Evolutionary conservation across 2,113 vertebrate genomes (phyloP), one percentile per base, ranked within the genome.

Genomic region (Ictalurus furcatus): DNA sequence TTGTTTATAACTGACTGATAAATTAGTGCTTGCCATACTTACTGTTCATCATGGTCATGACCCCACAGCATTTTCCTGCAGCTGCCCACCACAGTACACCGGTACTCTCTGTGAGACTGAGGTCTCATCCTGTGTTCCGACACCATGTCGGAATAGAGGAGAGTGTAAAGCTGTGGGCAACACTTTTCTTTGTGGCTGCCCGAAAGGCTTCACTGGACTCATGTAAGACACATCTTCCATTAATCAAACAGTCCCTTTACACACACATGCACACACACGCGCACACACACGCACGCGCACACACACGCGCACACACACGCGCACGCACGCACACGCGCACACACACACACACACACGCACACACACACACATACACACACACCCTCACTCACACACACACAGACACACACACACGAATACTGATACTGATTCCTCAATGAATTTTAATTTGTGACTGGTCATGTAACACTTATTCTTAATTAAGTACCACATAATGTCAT

Each of bases 41-140:
- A 63, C 90, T 91, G 71, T 92, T 73, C 37, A 59, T 59, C 56
- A 48, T 28, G 86, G 93, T 59, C 94, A 85, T 85, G 59, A 16
- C 93, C 89, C 92, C 63, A 59, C 92, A 99, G 98, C 96, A 61
- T 98, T 98, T 90, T 93, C 94, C 86, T 99, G 98, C 93, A 96
- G 94, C 94, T 99, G 98, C 94, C 95, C 95, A 12, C 93, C 96
- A 30, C 96, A 97, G 89, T 99, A 97, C 95, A 98, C 97, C 0
- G 98, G 98, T 59, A 96, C 94, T 90, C 97, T 97, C 90, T 99
- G 98, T 95, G 98, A 99, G 93, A 94, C 95, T 0, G 96, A 97
- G 92, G 94, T 99, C 91, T 98, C 98, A 19, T 96, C 97, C 90
- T 99, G 98, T 94, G 95, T 96, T 93, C 97, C 98, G 82, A 97